phyloP scores from a whole-genome alignment of 1,140 invertebrate genomes.

The Nylanderia fulva region DNA sequence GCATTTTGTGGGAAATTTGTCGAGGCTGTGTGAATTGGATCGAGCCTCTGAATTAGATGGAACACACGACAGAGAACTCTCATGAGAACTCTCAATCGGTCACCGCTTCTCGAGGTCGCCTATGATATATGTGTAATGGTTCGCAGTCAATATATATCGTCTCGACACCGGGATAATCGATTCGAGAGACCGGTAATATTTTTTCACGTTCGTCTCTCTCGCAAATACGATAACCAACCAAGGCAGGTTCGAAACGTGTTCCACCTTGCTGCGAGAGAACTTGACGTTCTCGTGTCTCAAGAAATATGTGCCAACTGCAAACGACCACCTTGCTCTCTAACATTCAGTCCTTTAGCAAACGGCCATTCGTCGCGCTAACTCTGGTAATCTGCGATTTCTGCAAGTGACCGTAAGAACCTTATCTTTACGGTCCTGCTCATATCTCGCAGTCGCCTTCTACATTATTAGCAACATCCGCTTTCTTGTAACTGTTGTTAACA shows the following conservation, averaged over 20 bases:
- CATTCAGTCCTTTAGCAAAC: slow-evolving; percentile 17
- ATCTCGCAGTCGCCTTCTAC: background rate
- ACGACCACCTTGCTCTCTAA: background rate
- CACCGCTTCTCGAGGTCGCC: background rate
- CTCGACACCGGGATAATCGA: background rate
- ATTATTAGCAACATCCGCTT: background rate
- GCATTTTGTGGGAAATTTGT: slow-evolving; percentile 33
- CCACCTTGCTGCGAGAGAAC: background rate
- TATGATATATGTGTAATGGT: background rate
- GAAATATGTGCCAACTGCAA: slow-evolving; percentile 35
- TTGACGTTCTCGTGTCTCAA: background rate
- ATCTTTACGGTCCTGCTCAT: slow-evolving; percentile 31
- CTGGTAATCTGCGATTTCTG: background rate
- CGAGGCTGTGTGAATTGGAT: slow-evolving; percentile 46
- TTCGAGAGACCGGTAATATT: slow-evolving; percentile 17
- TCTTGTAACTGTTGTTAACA: slow-evolving; percentile 15
- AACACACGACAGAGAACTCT: background rate
- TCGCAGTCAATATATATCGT: background rate
- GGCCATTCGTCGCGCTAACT: background rate
- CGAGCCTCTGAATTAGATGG: slow-evolving; percentile 37
- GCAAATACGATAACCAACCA: background rate
- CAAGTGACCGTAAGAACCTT: slow-evolving; percentile 26
- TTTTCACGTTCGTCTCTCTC: background rate
- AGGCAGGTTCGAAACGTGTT: background rate
- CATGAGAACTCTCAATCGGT: slow-evolving; percentile 16